These are phyloP conservation scores for Fissipunctia ypsillon DNA, from an alignment of 2,888 invertebrate genomes.

Conservation along the genomic window DNA sequence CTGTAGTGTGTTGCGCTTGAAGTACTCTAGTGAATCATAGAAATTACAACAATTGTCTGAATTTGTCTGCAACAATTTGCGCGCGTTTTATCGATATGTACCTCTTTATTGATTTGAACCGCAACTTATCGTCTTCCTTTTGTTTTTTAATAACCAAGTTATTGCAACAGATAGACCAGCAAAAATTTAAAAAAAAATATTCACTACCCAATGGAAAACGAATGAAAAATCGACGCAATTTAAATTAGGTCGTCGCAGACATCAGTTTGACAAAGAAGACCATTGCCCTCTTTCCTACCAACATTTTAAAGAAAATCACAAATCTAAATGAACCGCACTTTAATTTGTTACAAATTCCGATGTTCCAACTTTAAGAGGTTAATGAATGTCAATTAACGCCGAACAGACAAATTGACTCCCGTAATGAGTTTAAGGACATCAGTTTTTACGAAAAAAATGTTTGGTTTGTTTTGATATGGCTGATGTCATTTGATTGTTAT, in stretches of 20 bases:
- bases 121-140: too few species aligned
- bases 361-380: constrained; percentile 61
- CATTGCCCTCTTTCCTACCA: background rate
- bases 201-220: too few species aligned
- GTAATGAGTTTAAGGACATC: constrained; percentile 55
- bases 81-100: too few species aligned
- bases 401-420: constrained; percentile 57
- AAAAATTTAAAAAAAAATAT: too few species aligned
- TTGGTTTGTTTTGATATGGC: background rate
- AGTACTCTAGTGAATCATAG: too few species aligned
- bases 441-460: constrained; percentile 49
- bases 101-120: too few species aligned
- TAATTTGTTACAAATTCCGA: constrained; percentile 60
- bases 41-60: too few species aligned
- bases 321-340: constrained; percentile 19
- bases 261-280: constrained; percentile 14
- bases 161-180: too few species aligned
- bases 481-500: constrained; percentile 16
- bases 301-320: constrained; percentile 27
- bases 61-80: too few species aligned
- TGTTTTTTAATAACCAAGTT: too few species aligned
- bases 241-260: background rate
- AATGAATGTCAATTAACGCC: constrained; percentile 64
- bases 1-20: too few species aligned
- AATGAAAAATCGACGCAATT: background rate